A percentile compares a stretch with the other conserved stretches of the same genome.
These are phyloP conservation scores for Hypena proboscidalis DNA, from an alignment of 2,888 invertebrate species.

Conservation along the genomic window DNA sequence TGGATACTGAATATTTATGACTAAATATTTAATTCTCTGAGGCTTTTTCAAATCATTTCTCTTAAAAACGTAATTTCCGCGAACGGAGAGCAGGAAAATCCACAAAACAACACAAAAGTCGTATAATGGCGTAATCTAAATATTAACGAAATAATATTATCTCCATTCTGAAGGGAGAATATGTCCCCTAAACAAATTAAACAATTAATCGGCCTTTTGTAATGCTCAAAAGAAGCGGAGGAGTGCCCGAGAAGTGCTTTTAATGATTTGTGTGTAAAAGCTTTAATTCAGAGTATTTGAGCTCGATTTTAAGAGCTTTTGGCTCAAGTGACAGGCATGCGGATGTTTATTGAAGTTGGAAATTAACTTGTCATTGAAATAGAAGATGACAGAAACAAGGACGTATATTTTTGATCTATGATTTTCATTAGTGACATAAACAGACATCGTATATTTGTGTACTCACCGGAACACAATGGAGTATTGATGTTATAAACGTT, in stretches of 20 bases:
- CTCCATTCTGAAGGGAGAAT: constrained; percentile 9
- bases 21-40: too few species aligned
- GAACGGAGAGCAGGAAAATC: constrained; percentile 2
- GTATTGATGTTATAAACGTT: too few species aligned
- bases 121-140: constrained; percentile 13
- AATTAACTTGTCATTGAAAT: too few species aligned
- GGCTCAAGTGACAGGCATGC: constrained; percentile 6
- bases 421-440: too few species aligned
- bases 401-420: too few species aligned
- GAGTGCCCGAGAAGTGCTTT: constrained; percentile 29
- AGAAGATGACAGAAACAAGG: too few species aligned
- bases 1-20: too few species aligned
- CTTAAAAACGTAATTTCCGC: too few species aligned
- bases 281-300: constrained; percentile 38
- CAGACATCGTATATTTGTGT: too few species aligned
- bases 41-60: too few species aligned
- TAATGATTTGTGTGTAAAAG: constrained; percentile 36
- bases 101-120: constrained; percentile 8
- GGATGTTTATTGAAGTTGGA: constrained; percentile 3
- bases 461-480: too few species aligned
- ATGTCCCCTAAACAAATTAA: constrained; percentile 53
- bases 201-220: constrained; percentile 55
- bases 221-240: constrained; percentile 44
- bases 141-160: constrained; percentile 20
- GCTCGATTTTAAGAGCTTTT: constrained; percentile 20